phyloP scores from a whole-genome alignment of 2,888 invertebrate genomes.

The Xylota sylvarum region DNA sequence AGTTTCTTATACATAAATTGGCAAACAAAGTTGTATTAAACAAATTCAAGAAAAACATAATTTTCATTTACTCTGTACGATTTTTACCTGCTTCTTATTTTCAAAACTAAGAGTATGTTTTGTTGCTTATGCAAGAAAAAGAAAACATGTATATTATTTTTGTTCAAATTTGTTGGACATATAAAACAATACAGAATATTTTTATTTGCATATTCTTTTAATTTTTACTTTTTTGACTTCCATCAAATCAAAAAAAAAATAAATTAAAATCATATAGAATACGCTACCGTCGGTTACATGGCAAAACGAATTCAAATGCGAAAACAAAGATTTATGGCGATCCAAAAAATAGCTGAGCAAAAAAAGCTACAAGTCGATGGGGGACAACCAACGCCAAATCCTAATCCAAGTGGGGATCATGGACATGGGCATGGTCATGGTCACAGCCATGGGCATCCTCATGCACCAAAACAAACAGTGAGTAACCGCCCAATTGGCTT shows the following conservation, averaged over 20 bases:
- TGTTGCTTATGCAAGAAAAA: conserved; percentile 54
- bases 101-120: conserved; percentile 40
- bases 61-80: conserved; percentile 16
- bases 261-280: conserved; percentile 88
- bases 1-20: neutral
- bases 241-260: conserved; percentile 76
- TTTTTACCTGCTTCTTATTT: conserved; percentile 37
- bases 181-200: conserved; percentile 66
- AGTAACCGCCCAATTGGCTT: conserved; percentile 86
- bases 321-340: conserved; percentile 95
- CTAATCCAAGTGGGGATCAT: conserved; percentile 89
- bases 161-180: conserved; percentile 61
- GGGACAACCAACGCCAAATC: conserved; percentile 91
- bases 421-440: conserved; percentile 85
- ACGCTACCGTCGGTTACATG: conserved; percentile 99
- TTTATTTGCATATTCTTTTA: conserved; percentile 76
- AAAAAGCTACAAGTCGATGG: conserved; percentile 94
- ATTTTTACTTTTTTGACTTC: conserved; percentile 73
- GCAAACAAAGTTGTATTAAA: conserved; percentile 3
- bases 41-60: neutral
- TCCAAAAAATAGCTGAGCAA: conserved; percentile 96
- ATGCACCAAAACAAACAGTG: conserved; percentile 85
- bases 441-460: conserved; percentile 85
- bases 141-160: conserved; percentile 33
- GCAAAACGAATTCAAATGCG: conserved; percentile 98